Percentiles rank a stretch among this genome's conserved stretches.
phyloP scores from a whole-genome alignment of 2,797 vertebrate species.

The Sylvilagus floridanus region DNA sequence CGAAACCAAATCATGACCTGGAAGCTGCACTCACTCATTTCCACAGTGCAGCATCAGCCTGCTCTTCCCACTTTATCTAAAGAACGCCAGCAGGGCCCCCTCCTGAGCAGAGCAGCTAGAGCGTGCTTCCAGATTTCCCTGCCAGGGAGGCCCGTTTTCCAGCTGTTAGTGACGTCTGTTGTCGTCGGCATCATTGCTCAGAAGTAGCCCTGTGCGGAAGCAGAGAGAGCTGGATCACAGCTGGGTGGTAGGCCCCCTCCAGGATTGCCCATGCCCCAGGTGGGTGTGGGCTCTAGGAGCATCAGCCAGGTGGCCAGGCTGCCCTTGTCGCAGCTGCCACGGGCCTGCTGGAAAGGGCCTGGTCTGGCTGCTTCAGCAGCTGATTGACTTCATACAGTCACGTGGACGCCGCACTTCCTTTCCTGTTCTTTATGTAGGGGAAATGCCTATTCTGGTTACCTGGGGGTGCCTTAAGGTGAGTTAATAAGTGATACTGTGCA shows the following conservation, averaged over 20 bases:
- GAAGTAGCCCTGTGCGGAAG: neutral
- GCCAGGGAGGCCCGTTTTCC: neutral
- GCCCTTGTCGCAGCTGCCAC: constrained; percentile 6
- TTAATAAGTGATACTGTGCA: neutral
- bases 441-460: constrained; percentile 14
- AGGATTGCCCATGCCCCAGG: neutral
- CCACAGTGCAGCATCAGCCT: neutral
- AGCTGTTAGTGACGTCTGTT: constrained; percentile 44
- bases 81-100: neutral
- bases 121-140: constrained; percentile 17
- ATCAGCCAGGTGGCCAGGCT: neutral
- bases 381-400: neutral
- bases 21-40: constrained; percentile 51
- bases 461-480: neutral
- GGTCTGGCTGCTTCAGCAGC: neutral
- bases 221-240: constrained; percentile 35
- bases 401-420: neutral
- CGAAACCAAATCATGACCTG: constrained; percentile 12
- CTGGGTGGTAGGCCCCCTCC: neutral
- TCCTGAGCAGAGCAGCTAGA: neutral
- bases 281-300: neutral
- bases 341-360: neutral
- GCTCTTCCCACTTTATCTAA: neutral
- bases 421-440: neutral
- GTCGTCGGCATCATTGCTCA: neutral